Evolutionary conservation across 2,888 invertebrate genomes (phyloP).

Genomic region (Harpalus rufipes): DNA sequence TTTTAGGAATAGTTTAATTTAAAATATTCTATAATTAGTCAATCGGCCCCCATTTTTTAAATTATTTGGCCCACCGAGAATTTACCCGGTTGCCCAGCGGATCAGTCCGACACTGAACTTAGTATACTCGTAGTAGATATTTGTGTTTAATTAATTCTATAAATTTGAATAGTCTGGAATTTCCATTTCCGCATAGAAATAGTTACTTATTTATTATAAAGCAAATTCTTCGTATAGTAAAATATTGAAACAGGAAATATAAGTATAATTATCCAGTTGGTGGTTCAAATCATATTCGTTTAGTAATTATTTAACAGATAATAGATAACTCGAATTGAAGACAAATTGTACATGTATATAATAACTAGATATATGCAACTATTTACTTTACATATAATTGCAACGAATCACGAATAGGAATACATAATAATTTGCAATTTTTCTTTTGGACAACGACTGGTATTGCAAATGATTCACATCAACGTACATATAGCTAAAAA

Average conservation of each 20-base stretch:
- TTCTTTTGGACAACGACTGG: neutral
- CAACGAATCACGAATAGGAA: slow-evolving; percentile 1
- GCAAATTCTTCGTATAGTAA: neutral
- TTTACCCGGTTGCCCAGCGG: too few relatives aligned
- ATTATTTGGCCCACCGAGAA: too few relatives aligned
- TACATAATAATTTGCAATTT: neutral
- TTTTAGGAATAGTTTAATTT: too few relatives aligned
- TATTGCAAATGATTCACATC: neutral
- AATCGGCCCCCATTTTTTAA: too few relatives aligned
- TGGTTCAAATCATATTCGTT: neutral
- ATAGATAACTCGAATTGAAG: neutral
- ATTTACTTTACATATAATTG: slow-evolving; percentile 4
- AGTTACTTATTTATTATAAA: neutral
- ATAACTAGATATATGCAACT: neutral
- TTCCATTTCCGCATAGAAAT: neutral
- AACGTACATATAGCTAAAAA: neutral
- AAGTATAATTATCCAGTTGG: neutral
- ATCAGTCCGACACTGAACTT: too few relatives aligned
- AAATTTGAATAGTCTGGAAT: neutral
- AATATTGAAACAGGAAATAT: neutral
- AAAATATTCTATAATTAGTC: too few relatives aligned
- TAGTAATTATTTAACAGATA: slow-evolving; percentile 4
- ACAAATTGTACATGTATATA: neutral
- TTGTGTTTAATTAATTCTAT: too few relatives aligned
- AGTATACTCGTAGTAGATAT: too few relatives aligned